These are phyloP conservation scores for Xerus rutilus DNA, from an alignment of 2,797 vertebrate genomes.

Conservation along the genomic window DNA sequence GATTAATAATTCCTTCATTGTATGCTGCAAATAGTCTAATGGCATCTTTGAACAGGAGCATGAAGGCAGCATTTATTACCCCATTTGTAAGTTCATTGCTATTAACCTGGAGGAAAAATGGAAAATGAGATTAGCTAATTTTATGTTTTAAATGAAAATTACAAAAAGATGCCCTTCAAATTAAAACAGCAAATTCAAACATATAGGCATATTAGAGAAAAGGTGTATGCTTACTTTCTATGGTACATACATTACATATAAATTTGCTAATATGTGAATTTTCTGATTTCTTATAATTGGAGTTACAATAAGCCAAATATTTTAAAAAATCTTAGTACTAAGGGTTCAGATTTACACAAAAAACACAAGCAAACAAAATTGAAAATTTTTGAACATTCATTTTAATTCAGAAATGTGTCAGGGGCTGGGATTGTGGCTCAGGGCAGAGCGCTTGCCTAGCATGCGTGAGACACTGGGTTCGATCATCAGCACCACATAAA, in stretches of 20 bases:
- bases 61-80: slow-evolving; percentile 99
- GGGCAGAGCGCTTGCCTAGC: too few species aligned
- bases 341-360: slow-evolving; percentile 33
- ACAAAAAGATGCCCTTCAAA: slow-evolving; percentile 38
- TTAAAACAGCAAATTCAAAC: slow-evolving; percentile 49
- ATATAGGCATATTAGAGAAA: slow-evolving; percentile 21
- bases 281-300: background rate
- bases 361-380: background rate
- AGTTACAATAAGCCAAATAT: slow-evolving; percentile 27
- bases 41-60: slow-evolving; percentile 99
- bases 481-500: too few species aligned
- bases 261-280: background rate
- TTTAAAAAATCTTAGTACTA: background rate
- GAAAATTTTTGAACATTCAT: background rate
- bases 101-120: slow-evolving; percentile 92
- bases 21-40: slow-evolving; percentile 99
- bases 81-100: slow-evolving; percentile 99
- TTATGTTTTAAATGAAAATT: slow-evolving; percentile 51
- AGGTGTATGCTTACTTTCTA: background rate
- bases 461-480: too few species aligned
- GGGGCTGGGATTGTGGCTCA: too few species aligned
- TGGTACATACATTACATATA: background rate
- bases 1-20: slow-evolving; percentile 99
- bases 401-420: background rate
- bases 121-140: slow-evolving; percentile 69